phyloP scores from a whole-genome alignment of 2,888 invertebrate species.

The Erpobdella octoculata region DNA sequence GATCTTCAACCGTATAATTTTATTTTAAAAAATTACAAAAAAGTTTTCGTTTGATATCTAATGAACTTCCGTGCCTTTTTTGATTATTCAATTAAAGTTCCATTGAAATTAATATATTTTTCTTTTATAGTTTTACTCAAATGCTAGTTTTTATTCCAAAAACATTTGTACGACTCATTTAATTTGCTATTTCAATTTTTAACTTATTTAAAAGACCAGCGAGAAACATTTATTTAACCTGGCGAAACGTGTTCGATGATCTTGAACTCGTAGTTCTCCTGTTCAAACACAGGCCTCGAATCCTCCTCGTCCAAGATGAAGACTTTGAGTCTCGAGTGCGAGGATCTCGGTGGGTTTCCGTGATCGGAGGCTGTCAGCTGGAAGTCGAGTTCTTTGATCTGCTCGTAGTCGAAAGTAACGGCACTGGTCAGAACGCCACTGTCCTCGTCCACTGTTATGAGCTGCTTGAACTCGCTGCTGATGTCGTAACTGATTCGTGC shows the following conservation, averaged over 20 bases:
- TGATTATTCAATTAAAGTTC: too few species aligned
- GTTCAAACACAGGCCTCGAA: conserved; percentile 32
- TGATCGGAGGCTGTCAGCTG: conserved; percentile 32
- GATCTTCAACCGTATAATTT: too few species aligned
- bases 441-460: conserved; percentile 26
- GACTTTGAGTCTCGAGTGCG: conserved; percentile 27
- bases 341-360: conserved; percentile 28
- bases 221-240: conserved; percentile 24
- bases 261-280: conserved; percentile 31
- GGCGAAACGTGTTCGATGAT: conserved; percentile 31
- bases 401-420: conserved; percentile 33
- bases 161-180: too few species aligned
- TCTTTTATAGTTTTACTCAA: too few species aligned
- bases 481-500: neutral
- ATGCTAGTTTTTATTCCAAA: too few species aligned
- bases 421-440: conserved; percentile 29
- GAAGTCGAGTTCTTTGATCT: conserved; percentile 26
- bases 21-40: neutral
- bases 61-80: too few species aligned
- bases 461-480: neutral
- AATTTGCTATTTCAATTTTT: too few species aligned
- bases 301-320: conserved; percentile 34
- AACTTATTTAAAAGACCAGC: too few species aligned
- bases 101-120: too few species aligned
- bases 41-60: too few species aligned